Conservation (phyloP, 2,113 vertebrate genomes). For the Sorex fumeus region DNA sequence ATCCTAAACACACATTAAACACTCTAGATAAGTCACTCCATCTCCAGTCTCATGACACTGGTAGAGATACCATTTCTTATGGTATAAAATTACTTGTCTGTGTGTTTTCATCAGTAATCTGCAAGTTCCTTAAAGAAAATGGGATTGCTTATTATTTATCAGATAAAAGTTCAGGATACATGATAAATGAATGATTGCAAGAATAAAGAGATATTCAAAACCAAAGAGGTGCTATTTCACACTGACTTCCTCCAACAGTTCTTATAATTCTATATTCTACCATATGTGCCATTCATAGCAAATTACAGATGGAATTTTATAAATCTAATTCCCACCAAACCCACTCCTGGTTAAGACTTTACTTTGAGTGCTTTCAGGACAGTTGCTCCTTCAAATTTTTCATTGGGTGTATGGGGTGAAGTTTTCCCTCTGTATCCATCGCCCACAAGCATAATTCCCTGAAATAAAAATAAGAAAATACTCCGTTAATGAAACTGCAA, state of each 20-base stretch:
- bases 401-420: slow-evolving; percentile 98
- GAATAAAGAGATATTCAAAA: background rate
- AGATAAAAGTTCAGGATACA: background rate
- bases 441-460: slow-evolving; percentile 95
- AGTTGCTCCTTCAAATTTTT: slow-evolving; percentile 97
- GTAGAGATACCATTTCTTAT: too few species aligned
- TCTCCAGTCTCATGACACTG: too few species aligned
- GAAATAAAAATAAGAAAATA: background rate
- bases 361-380: slow-evolving; percentile 97
- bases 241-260: background rate
- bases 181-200: background rate
- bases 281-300: background rate
- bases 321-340: background rate
- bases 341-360: background rate
- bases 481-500: accelerated
- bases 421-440: slow-evolving; percentile 97
- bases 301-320: background rate
- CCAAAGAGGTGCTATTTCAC: background rate
- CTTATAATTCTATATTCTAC: background rate
- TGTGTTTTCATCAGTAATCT: background rate
- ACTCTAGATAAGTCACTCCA: accelerated
- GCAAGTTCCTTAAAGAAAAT: background rate
- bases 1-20: background rate
- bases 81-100: background rate
- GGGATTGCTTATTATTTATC: background rate